Conservation (phyloP, 1,140 invertebrate genomes). For the Drosophila tristis region DNA sequence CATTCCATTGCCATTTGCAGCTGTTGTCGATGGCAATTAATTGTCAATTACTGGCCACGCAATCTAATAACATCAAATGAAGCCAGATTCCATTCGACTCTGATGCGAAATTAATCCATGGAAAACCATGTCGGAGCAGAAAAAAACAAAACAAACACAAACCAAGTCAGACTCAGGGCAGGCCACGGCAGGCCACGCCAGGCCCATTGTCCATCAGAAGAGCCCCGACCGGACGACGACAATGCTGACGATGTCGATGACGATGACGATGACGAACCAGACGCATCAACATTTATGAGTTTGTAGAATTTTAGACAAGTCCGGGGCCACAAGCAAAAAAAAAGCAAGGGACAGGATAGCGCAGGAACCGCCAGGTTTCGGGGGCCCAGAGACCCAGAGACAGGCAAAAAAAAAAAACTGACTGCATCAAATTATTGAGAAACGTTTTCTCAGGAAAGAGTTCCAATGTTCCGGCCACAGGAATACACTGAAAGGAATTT, state of each 20-base stretch:
- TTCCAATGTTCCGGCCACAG: slow-evolving; percentile 4
- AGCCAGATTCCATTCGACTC: slow-evolving; percentile 26
- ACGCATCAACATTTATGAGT: slow-evolving; percentile 75
- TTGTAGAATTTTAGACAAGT: slow-evolving; percentile 72
- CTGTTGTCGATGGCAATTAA: slow-evolving; percentile 59
- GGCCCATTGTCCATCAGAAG: slow-evolving; percentile 44
- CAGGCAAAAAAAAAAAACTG: slow-evolving; percentile 12
- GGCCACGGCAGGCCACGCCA: no score
- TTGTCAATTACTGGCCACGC: slow-evolving; percentile 60
- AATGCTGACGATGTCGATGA: slow-evolving; percentile 66
- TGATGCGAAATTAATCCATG: slow-evolving; percentile 31
- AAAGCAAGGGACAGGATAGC: slow-evolving; percentile 1
- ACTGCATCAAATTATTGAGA: slow-evolving; percentile 71
- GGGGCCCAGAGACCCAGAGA: neutral
- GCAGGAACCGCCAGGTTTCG: slow-evolving; percentile 9
- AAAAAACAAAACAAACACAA: neutral
- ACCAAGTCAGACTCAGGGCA: slow-evolving; percentile 29
- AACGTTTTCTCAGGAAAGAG: slow-evolving; percentile 66
- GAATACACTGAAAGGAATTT: no score
- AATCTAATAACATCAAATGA: slow-evolving; percentile 56
- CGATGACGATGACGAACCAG: slow-evolving; percentile 70
- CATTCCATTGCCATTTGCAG: slow-evolving; percentile 46
- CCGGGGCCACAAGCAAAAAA: slow-evolving; percentile 19
- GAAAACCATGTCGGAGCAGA: neutral
- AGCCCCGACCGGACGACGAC: slow-evolving; percentile 32